Evolutionary conservation across 2,797 vertebrate genomes (phyloP), one percentile per base, ranked within the genome.

Genomic region (Micrastur ruficollis): DNA sequence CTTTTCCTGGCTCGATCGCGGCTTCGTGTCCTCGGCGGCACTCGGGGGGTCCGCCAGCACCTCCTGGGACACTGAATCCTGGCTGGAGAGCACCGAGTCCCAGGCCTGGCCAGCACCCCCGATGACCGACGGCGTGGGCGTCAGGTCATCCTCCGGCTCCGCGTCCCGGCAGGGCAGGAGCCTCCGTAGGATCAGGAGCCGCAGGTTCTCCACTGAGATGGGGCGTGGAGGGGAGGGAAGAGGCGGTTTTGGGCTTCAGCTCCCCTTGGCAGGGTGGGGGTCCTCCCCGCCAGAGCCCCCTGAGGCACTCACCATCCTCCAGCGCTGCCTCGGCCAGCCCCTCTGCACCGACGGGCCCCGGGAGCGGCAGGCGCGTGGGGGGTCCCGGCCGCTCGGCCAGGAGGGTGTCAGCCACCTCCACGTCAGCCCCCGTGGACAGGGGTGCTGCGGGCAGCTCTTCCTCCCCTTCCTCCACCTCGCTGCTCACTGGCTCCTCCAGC

Each of bases 271-370:
- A 2, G 18, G 25, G 21, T 20, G 20, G 22, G 40, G 18, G 17
- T 25, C 12, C 13, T 10, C 27, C 15, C 20, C 6, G 2, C 15
- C 2, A 4, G 5, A 40, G 44, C 36, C 27, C 31, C 11, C n/a
- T 6, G 4, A 2, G 4, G 26, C 27, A 56, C 98, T 97, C 85
- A 98, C 98, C 98, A 2, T 98, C 98, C 74, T 97, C 96, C 92
- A 98, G 92, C 18, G 98, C 98, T 0, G 98, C 97, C 21, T 98
- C 97, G 0, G 98, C 98, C 21, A 98, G 89, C 3, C 98, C 98
- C 50, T 97, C 97, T 2, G 25, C 6, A 6, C 90, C 52, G 7
- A 50, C 32, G 7, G 94, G 73, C 11, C 65, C 96, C 2, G 84
- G 91, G 16, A 97, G 95, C 14, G 80, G 76, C 71, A 94, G 63